Evolutionary conservation across 1,140 invertebrate genomes (phyloP).

Genomic region (Aradophagus sp.): DNA sequence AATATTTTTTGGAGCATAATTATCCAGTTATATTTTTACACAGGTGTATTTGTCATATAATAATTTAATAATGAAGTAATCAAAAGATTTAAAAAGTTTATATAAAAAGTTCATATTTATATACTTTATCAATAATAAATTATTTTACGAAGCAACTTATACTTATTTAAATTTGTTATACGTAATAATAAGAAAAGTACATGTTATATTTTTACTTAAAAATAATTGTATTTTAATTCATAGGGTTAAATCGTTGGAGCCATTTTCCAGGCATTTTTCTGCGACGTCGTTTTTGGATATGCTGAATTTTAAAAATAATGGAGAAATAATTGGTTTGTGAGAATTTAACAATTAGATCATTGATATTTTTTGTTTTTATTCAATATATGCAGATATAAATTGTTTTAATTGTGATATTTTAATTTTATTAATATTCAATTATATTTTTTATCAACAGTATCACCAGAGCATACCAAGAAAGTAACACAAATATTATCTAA

Average conservation of each 20-base stretch:
- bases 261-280: constrained; percentile 90
- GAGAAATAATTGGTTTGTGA: constrained; percentile 77
- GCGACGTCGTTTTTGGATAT: constrained; percentile 88
- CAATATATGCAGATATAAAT: no score
- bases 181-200: no score
- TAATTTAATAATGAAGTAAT: no score
- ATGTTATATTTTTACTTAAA: no score
- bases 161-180: no score
- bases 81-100: no score
- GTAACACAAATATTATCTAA: constrained; percentile 81
- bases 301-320: constrained; percentile 80
- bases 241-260: constrained; percentile 87
- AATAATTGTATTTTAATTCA: constrained; percentile 50
- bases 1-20: constrained; percentile 92
- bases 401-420: no score
- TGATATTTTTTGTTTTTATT: no score
- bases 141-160: no score
- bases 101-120: no score
- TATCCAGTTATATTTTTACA: constrained; percentile 89
- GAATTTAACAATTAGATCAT: no score
- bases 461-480: constrained; percentile 81
- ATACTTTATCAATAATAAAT: no score
- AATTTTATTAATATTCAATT: constrained; percentile 50
- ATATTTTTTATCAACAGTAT: constrained; percentile 76
- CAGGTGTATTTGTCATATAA: constrained; percentile 75